Evolutionary conservation across 2,888 invertebrate species (phyloP), one percentile per base, ranked within the genome.

Genomic region (Calliopum simillimum): DNA sequence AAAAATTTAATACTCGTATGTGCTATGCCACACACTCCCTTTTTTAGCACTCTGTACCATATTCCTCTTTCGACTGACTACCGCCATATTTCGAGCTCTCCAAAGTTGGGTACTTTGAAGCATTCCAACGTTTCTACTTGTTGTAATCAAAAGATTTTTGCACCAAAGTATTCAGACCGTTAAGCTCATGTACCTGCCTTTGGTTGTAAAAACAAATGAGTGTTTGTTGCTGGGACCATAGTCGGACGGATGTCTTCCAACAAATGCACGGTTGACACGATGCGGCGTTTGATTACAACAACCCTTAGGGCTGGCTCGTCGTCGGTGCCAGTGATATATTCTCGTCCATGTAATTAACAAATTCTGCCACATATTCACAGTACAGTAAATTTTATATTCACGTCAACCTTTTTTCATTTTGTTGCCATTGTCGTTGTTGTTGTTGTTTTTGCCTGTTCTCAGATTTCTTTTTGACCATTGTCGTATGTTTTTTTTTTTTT

Each of bases 281-380:
- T 25, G 25, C n/a, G 14, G 49, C 23, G 21, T 43, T 47, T 47
- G 63, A 25, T 63, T 47, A 23, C 63, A 63, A 49, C 63, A 46
- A 63, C 63, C 63, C 63, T 63, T 21, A 6, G 13, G 59, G n/a
- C 16, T 43, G 59, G n/a, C 16, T 43, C 25, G n/a, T 33, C 58
- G 41, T 16, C 49, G 13, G 16, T 33, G 21, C 59, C 12, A 16
- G 58, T 58, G 25, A 55, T 44, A 25, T 65, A 67, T 67, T 47
- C 33, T 49, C 41, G 53, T 51, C 65, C 53, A 33, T 41, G 51
- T 53, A 65, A 65, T 65, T 65, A 65, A 65, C 55, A 65, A 65
- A 65, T 65, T 65, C 65, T 65, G 49, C 33, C 65, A 65, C 65
- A 53, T 33, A 25, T 49, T 63, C 55, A 25, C 55, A 56, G 55